Evolutionary conservation across 2,888 invertebrate species (phyloP).

Genomic region (Limnephilus marmoratus): DNA sequence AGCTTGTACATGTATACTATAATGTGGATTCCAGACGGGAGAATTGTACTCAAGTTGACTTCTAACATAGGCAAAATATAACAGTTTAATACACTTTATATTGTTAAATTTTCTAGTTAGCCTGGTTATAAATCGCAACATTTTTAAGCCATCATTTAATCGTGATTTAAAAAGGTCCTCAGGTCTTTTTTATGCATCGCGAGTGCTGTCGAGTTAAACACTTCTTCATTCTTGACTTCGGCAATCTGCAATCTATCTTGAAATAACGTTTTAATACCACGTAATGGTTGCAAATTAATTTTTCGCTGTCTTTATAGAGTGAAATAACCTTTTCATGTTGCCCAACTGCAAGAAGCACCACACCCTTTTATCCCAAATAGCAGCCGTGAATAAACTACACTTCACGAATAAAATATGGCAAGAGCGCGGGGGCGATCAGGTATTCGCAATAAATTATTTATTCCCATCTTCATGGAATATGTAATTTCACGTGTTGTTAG

Average conservation of each 20-base stretch:
- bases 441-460: conserved; percentile 37
- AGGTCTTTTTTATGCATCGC: no score
- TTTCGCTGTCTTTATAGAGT: background rate
- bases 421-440: conserved; percentile 21
- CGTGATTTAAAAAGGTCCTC: no score
- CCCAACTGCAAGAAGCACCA: background rate
- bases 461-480: conserved; percentile 33
- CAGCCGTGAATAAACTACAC: background rate
- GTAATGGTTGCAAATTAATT: background rate
- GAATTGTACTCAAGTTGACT: no score
- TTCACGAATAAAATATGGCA: conserved; percentile 30
- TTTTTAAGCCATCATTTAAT: no score
- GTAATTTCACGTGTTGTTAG: conserved; percentile 11
- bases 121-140: no score
- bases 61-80: no score
- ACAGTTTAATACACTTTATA: no score
- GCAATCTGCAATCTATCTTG: background rate
- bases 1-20: no score
- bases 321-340: background rate
- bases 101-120: no score
- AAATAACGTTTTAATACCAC: background rate
- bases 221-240: background rate
- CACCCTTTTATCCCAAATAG: background rate
- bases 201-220: background rate
- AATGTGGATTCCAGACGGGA: no score